Evolutionary conservation across 2,888 invertebrate species (phyloP).

Genomic region (Helicoverpa assulta): DNA sequence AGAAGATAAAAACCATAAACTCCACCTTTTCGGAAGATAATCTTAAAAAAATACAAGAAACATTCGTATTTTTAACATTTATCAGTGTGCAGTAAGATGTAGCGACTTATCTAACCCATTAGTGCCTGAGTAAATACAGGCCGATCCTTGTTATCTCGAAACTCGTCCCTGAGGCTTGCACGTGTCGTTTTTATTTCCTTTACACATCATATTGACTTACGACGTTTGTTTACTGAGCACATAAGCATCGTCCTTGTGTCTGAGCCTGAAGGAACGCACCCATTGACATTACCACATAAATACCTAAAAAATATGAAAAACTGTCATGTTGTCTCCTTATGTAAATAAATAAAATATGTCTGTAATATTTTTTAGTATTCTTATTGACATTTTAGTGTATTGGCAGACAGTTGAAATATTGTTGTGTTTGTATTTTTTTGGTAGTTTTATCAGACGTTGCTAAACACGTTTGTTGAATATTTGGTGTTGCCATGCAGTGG

Average conservation of each 20-base stretch:
- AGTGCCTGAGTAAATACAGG: slow-evolving; percentile 33
- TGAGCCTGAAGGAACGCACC: slow-evolving; percentile 6
- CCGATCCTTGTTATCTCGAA: slow-evolving; percentile 31
- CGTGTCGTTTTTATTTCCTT: slow-evolving; percentile 36
- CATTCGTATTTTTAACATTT: not conserved
- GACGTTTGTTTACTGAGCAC: slow-evolving; percentile 33
- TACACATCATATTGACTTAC: slow-evolving; percentile 45
- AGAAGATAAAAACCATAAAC: not conserved
- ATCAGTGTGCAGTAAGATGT: slow-evolving; percentile 8
- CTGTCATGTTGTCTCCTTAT: slow-evolving; percentile 8
- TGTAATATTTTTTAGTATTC: slow-evolving; percentile 25
- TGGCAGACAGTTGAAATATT: slow-evolving; percentile 44
- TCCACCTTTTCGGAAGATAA: not conserved
- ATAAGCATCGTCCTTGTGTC: slow-evolving; percentile 38
- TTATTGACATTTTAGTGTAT: slow-evolving; percentile 41
- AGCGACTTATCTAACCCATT: slow-evolving; percentile 22
- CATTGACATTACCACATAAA: slow-evolving; percentile 21
- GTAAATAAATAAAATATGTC: slow-evolving; percentile 26
- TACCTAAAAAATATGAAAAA: slow-evolving; percentile 18
- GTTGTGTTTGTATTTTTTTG: slow-evolving; percentile 33
- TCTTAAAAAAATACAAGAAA: not conserved
- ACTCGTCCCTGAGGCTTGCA: slow-evolving; percentile 27
- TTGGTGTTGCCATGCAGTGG: slow-evolving; percentile 27
- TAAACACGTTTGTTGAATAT: slow-evolving; percentile 10
- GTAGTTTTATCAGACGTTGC: slow-evolving; percentile 12